These are phyloP conservation scores for Haemorhous mexicanus DNA, from an alignment of 2,113 vertebrate genomes.

Conservation along the genomic window DNA sequence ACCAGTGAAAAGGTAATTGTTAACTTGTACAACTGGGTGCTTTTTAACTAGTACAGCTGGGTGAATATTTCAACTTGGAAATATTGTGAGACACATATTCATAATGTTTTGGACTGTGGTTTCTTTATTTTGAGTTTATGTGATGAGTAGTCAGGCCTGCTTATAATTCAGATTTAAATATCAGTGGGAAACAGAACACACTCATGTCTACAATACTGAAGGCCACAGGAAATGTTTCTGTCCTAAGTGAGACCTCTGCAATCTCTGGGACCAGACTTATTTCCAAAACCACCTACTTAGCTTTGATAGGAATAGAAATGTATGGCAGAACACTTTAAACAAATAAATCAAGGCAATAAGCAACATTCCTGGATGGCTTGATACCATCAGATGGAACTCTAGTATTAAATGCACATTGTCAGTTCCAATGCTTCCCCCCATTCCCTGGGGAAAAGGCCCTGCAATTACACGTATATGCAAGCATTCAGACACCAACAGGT, in stretches of 20 bases:
- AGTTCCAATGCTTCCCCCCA: background rate
- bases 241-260: background rate
- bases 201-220: background rate
- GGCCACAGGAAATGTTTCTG: background rate
- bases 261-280: background rate
- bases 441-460: background rate
- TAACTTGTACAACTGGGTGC: conserved; percentile 5
- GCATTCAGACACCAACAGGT: conserved; percentile 10
- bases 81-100: background rate
- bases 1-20: conserved; percentile 39
- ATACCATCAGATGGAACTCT: background rate
- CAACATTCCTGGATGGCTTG: background rate
- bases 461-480: background rate
- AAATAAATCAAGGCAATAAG: background rate
- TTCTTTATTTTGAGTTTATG: conserved; percentile 46
- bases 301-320: background rate
- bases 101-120: background rate
- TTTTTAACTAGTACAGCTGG: conserved; percentile 31
- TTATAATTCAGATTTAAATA: conserved; percentile 25
- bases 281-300: background rate
- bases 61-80: conserved; percentile 4
- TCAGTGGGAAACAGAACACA: background rate
- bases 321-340: background rate
- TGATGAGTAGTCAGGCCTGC: background rate
- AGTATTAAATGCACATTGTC: background rate